Evolutionary conservation across 2,888 invertebrate species (phyloP), one percentile per base, ranked within the genome.

Genomic region (Candidula unifasciata): DNA sequence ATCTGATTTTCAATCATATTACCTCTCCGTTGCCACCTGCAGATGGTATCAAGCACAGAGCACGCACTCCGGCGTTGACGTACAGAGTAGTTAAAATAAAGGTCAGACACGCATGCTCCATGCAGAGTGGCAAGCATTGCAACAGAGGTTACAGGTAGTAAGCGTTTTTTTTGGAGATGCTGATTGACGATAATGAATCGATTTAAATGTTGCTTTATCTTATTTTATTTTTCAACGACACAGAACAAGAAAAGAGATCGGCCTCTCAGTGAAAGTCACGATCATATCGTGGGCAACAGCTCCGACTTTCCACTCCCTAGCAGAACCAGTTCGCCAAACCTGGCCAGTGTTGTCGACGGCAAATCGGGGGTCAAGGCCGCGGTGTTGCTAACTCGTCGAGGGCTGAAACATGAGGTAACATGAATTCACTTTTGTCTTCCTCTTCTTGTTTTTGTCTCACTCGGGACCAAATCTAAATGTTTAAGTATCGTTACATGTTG

Each of bases 331-430:
- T 74, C 74, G 24, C 82, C 82, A 8, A 74, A 82, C n/a, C 54
- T 81, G n/a, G 68, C 30, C 2, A 66, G 37, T 8, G 24, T 30
- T 0, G 21, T 8, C 24, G 80, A 44, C 33, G 21, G 57, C 30
- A 44, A 52, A 13, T n/a, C 2, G 6, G 64, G 5, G 2, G 80
- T 44, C 3, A 69, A 57, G 68, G 54, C 80, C 1, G 74, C 74
- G 6, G 74, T 82, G n/a, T 18, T 74, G 24, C 13, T 54, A 6
- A 60, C 82, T 18, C 44, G 66, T 18, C 44, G 76, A 13, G 82
- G 82, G 16, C 44, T 44, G 24, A 82, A 74, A 44, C 82, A 82
- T 24, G 76, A 82, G 82, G 82, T 82, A 64, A 24, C n/a, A 24
- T 44, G 5, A 21, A 24, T 5, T 13, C 0, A 60, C n/a, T 21